Conservation (phyloP, 2,797 vertebrate genomes). For the Lepilemur septentrionalis region DNA sequence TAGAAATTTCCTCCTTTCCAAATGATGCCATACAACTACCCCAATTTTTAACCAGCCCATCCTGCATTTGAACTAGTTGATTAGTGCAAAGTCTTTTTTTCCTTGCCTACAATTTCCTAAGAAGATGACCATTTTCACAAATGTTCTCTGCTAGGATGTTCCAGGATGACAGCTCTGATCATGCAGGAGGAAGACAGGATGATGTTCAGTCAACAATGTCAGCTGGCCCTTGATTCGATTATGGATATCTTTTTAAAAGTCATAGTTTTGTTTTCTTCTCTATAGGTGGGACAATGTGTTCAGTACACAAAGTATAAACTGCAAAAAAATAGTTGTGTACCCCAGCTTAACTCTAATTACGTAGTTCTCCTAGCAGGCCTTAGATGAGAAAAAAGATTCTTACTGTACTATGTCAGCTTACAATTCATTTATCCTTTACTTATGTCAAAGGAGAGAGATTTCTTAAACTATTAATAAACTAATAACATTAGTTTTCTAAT, state of each 20-base stretch:
- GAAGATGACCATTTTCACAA: background rate
- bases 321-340: background rate
- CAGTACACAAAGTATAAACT: background rate
- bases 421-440: background rate
- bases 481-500: background rate
- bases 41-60: background rate
- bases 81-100: background rate
- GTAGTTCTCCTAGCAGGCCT: background rate
- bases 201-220: background rate
- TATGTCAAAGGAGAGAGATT: background rate
- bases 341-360: background rate
- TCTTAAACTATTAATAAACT: background rate
- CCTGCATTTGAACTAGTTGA: background rate
- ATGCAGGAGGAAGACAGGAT: background rate
- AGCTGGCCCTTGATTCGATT: background rate
- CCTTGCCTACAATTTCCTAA: background rate
- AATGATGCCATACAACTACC: background rate
- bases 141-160: background rate
- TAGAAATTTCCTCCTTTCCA: background rate
- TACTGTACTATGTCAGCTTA: background rate
- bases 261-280: background rate
- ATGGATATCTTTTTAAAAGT: background rate
- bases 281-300: background rate
- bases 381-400: background rate
- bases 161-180: background rate